A percentile compares a stretch with the other conserved stretches of the same genome.
Conservation (phyloP, 2,888 invertebrate genomes). For the Trachelus stipa region DNA sequence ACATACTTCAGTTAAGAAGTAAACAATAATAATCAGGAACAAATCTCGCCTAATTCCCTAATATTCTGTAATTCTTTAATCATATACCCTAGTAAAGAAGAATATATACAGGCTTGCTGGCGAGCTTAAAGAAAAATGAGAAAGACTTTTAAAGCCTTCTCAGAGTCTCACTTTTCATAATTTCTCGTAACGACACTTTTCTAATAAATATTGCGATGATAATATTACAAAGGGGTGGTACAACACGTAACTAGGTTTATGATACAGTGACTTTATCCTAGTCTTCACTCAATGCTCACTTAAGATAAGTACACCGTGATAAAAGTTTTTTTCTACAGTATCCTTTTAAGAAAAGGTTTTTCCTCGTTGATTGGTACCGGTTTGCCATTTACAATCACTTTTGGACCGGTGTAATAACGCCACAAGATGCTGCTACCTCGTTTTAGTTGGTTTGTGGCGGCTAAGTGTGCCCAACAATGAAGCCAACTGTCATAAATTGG, state of each 20-base stretch:
- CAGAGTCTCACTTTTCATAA: background rate
- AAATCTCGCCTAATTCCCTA: background rate
- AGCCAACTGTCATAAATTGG: conserved; percentile 85
- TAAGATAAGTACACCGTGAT: background rate
- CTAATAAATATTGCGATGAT: conserved; percentile 1
- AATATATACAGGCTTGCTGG: background rate
- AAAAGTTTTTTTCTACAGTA: background rate
- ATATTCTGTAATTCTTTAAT: background rate
- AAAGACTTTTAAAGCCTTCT: background rate
- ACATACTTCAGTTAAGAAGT: background rate
- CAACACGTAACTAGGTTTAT: conserved; percentile 2
- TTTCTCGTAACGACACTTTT: background rate
- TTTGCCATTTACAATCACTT: conserved; percentile 58
- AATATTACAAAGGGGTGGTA: background rate
- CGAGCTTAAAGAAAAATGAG: background rate
- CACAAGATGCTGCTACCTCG: conserved; percentile 87
- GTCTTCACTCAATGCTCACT: background rate
- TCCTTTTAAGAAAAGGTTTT: conserved; percentile 22
- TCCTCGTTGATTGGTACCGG: conserved; percentile 45
- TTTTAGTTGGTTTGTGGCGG: conserved; percentile 81
- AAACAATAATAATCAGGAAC: background rate
- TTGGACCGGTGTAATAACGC: conserved; percentile 76
- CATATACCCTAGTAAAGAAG: background rate
- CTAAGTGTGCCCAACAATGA: conserved; percentile 85
- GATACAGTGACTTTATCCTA: conserved; percentile 6